Conservation (phyloP, 64 coral and sea anemone species). For the Acropora yongei region DNA sequence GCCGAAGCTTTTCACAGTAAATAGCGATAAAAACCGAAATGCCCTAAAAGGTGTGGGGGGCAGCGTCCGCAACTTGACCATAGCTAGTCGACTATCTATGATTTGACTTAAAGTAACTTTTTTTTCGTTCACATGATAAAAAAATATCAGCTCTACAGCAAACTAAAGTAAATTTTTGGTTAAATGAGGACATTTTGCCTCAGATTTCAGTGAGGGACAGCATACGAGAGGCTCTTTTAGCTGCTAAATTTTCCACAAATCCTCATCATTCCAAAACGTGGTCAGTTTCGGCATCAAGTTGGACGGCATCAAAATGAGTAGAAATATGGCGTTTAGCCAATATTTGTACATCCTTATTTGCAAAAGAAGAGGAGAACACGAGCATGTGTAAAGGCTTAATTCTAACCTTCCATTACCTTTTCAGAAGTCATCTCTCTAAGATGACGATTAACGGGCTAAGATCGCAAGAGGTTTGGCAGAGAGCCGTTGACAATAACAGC, state of each 20-base stretch:
- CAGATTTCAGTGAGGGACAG: too few species aligned
- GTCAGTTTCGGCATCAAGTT: too few species aligned
- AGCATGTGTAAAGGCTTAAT: not conserved
- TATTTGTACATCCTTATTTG: not conserved
- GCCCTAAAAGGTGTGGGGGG: too few species aligned
- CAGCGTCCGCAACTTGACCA: too few species aligned
- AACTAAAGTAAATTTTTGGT: not conserved
- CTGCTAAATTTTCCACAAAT: too few species aligned
- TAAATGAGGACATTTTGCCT: too few species aligned
- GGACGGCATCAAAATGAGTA: not conserved
- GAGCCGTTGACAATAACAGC: slow-evolving; percentile 6
- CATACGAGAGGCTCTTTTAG: too few species aligned
- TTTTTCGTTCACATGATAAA: not conserved
- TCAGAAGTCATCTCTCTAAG: not conserved
- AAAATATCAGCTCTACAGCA: not conserved
- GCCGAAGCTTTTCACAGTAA: too few species aligned
- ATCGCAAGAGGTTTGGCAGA: not conserved
- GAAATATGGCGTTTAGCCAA: not conserved
- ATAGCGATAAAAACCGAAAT: too few species aligned
- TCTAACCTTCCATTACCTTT: not conserved
- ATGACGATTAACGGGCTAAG: not conserved
- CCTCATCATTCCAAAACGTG: too few species aligned
- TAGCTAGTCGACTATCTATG: too few species aligned
- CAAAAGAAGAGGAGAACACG: not conserved
- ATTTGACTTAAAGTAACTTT: not conserved